Base-by-base conservation (phyloP, 2,888 invertebrate species). In the Cerceris rybyensis region DNA sequence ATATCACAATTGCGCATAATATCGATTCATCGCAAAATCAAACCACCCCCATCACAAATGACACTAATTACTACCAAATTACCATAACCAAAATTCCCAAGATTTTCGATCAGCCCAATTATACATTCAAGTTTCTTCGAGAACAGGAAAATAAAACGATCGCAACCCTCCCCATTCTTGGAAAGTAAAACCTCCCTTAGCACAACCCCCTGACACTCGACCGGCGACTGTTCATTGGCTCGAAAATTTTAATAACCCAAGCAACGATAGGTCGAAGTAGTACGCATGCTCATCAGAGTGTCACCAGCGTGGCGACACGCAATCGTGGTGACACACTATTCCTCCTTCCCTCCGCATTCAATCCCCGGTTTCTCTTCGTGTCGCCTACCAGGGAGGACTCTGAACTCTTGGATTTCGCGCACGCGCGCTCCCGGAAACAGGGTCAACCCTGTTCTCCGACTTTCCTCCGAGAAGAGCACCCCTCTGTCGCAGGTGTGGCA, bases 221-320 rank as follows among this genome's bases (percentile, higher is more conserved):
- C 67, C 74, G 82, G 82, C 78, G 84, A 79, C 75, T 87, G 85
- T 86, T 87, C 86, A 91, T 91, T 91, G 91, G 91, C 80, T 91
- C 87, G 86, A 90, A 90, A 91, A 90, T 90, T 90, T 91, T 90
- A 91, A 91, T 90, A 91, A 91, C 86, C 87, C 83, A 73, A 65
- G 80, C 85, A 83, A 85, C 88, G 92, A 92, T 92, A 92, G 92
- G 92, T 84, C 88, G 85, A 71, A 81, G 83, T 77, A 91, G 90
- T 91, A 92, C 92, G 92, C 92, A 92, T 92, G 92, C 90, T 91
- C 90, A 70, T 55, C 57, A 50, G 74, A 72, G 75, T 91, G 91
- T 91, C 91, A 91, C 91, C 90, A 78, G 46, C 70, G 69, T 63
- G 79, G 86, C 82, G 86, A 80, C 83, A 80, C 85, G 84, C 85